phyloP scores from a whole-genome alignment of 2,113 vertebrate genomes.

The Sebastes schlegelii region DNA sequence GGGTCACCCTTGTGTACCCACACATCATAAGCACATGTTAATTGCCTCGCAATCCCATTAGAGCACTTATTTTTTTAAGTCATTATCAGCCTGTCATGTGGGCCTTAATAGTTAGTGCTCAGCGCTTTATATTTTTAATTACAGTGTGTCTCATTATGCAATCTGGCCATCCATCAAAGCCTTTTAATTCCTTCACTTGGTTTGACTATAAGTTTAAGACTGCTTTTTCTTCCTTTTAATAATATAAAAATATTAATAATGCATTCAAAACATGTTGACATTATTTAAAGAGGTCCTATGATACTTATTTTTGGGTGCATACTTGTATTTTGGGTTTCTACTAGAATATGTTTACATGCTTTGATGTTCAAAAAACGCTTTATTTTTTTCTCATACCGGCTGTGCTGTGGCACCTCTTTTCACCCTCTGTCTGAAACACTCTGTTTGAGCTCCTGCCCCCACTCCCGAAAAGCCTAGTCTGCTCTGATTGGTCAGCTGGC shows the following conservation, averaged over 20 bases:
- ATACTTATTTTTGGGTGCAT: no score
- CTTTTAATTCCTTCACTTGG: background rate
- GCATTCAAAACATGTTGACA: background rate
- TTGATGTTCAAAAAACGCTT: no score
- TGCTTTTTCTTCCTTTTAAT: background rate
- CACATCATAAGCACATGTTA: conserved; percentile 25
- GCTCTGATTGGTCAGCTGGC: no score
- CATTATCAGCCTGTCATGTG: conserved; percentile 29
- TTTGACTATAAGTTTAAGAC: conserved; percentile 3
- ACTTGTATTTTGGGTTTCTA: no score
- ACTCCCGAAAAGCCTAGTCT: no score
- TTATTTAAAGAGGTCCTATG: background rate
- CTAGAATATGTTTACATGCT: no score
- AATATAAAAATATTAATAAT: background rate
- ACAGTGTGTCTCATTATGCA: conserved; percentile 26
- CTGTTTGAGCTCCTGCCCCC: no score
- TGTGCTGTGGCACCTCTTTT: no score
- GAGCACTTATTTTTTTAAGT: conserved; percentile 24
- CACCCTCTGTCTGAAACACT: no score
- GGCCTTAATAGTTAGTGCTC: conserved; percentile 27
- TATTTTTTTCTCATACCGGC: no score
- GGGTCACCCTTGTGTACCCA: background rate
- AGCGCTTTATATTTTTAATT: conserved; percentile 32
- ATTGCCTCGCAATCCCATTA: conserved; percentile 32
- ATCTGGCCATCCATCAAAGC: conserved; percentile 32